These are phyloP conservation scores for Perizoma flavofasciatum DNA, from an alignment of 2,888 invertebrate species.

Conservation along the genomic window DNA sequence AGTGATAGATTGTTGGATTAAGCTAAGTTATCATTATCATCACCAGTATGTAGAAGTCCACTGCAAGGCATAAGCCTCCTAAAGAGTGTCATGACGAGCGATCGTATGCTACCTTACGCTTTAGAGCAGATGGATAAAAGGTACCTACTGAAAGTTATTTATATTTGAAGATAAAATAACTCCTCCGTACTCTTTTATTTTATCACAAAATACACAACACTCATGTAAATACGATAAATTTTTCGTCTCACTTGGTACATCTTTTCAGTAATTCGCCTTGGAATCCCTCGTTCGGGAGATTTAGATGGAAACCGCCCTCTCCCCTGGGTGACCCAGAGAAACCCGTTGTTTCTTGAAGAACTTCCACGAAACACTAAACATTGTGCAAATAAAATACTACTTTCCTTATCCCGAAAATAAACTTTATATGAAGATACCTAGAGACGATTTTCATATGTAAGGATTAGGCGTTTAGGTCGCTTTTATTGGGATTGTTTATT, in stretches of 20 bases:
- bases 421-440: constrained; percentile 29
- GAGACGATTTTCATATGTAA: constrained; percentile 35
- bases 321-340: constrained; percentile 76
- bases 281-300: constrained; percentile 73
- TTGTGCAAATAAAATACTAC: constrained; percentile 31
- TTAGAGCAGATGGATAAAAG: too few relatives aligned
- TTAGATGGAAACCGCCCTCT: constrained; percentile 71
- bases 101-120: too few relatives aligned
- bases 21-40: too few relatives aligned
- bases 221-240: constrained; percentile 32
- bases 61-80: too few relatives aligned
- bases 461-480: constrained; percentile 44
- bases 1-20: too few relatives aligned
- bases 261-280: constrained; percentile 74
- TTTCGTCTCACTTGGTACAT: constrained; percentile 61
- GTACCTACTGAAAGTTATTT: too few relatives aligned
- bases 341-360: constrained; percentile 77
- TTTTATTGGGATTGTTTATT: constrained; percentile 58
- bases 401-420: constrained; percentile 23
- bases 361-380: constrained; percentile 50
- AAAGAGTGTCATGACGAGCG: too few relatives aligned
- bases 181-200: constrained; percentile 7
- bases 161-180: neutral
- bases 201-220: constrained; percentile 24
- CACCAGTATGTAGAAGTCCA: too few relatives aligned